phyloP scores from a whole-genome alignment of 2,113 vertebrate species.

The Girardinichthys multiradiatus region DNA sequence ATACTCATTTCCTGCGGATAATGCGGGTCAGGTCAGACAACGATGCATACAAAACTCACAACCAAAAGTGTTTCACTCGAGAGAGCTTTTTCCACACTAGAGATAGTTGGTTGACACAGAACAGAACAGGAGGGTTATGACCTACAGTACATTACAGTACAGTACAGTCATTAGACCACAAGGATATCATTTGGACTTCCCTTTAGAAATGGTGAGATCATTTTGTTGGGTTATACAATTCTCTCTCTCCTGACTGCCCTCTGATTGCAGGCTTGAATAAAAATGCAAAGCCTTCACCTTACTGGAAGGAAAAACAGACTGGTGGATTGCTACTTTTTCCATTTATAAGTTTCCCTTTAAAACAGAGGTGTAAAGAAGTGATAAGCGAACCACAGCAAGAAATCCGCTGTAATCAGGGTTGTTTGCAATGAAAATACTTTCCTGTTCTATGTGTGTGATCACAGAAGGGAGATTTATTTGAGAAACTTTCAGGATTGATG shows the following conservation, averaged over 20 bases:
- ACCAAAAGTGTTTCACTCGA: neutral
- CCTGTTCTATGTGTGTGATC: slow-evolving; percentile 12
- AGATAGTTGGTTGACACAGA: slow-evolving; percentile 20
- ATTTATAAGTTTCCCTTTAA: slow-evolving; percentile 1
- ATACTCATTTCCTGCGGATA: no score
- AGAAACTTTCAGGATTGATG: slow-evolving; percentile 28
- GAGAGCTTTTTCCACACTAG: neutral
- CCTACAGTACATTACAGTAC: slow-evolving; percentile 22
- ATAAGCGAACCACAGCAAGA: slow-evolving; percentile 57
- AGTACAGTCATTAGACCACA: slow-evolving; percentile 28
- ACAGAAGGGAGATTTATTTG: slow-evolving; percentile 43
- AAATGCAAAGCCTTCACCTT: slow-evolving; percentile 66
- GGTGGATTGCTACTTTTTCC: slow-evolving; percentile 55
- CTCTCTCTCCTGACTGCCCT: slow-evolving; percentile 39
- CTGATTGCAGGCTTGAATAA: slow-evolving; percentile 36
- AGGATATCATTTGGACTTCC: slow-evolving; percentile 52
- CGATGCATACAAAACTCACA: no score
- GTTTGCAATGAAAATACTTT: slow-evolving; percentile 34
- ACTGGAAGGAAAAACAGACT: slow-evolving; percentile 42
- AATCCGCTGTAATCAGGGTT: slow-evolving; percentile 47
- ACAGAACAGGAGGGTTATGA: slow-evolving; percentile 57
- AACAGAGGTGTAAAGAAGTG: slow-evolving; percentile 53
- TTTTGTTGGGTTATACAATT: slow-evolving; percentile 32
- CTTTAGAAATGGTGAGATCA: slow-evolving; percentile 52
- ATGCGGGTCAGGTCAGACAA: no score